Evolutionary conservation across 2,113 vertebrate species (phyloP), one percentile per base, ranked within the genome.

Genomic region (Alosa alosa): DNA sequence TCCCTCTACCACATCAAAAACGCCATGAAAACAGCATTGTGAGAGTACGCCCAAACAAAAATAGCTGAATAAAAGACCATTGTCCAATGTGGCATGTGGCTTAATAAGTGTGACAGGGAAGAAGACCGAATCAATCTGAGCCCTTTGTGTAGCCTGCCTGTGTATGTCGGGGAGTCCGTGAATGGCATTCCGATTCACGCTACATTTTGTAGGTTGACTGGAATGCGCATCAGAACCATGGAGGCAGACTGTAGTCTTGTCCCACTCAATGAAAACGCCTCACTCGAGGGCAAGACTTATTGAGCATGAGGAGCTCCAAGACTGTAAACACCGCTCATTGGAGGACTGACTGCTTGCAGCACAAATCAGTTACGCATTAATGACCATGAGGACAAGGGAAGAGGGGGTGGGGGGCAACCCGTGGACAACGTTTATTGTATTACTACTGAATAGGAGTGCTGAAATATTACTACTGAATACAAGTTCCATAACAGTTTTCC

Each of bases 311-410:
- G 90, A 84, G 86, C 83, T 83, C 86, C 84, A 84, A 82, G 89
- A 92, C 93, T 87, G 89, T 94, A 94, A 94, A 93, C 92, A 93
- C 86, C 90, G 88, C 90, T 90, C 90, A 89, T 90, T 87, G 91
- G 86, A 88, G 92, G 84, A 87, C 82, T 93, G 93, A 94, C 93
- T 93, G 92, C 91, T 92, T 86, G 87, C 86, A 91, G 85, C 88
- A 88, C 55, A 87, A 88, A 93, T 91, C 82, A 88, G 88, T 89
- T 88, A 90, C 91, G 91, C 89, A 81, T 84, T 88, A n/a, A 75
- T 86, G 84, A 91, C 92, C 45, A 83, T 85, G 90, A 91, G 92
- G 89, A 88, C 91, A 88, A 87, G 39, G 49, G 6, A n/a, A 10
- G n/a, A n/a, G 41, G 55, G 41, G 52, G 90, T 6, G 20, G n/a